These are phyloP conservation scores for Drosophila lacteicornis DNA, from an alignment of 1,140 invertebrate species.

Conservation along the genomic window DNA sequence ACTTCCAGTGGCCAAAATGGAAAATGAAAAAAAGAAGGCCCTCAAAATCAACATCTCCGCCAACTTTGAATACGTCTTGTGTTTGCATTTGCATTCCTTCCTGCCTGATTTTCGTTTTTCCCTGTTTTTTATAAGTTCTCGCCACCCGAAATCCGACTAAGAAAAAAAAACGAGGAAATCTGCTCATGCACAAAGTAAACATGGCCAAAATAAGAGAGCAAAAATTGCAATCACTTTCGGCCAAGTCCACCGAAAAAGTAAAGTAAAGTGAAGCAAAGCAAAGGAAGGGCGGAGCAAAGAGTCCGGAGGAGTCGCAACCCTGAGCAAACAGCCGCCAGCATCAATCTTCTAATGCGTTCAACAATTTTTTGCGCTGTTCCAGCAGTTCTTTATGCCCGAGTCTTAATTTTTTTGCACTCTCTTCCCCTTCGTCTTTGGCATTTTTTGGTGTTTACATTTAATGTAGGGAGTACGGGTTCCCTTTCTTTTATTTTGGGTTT, in stretches of 20 bases:
- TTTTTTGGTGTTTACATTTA: conserved; percentile 57
- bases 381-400: conserved; percentile 53
- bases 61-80: conserved; percentile 56
- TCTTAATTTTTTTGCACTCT: conserved; percentile 27
- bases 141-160: conserved; percentile 59
- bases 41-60: conserved; percentile 39
- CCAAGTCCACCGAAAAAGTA: conserved; percentile 28
- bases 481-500: conserved; percentile 6
- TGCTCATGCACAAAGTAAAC: conserved; percentile 75
- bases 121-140: conserved; percentile 37
- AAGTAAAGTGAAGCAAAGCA: background rate
- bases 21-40: conserved; percentile 33
- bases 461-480: conserved; percentile 43
- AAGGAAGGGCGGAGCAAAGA: background rate
- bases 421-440: conserved; percentile 3
- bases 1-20: conserved; percentile 48
- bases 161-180: conserved; percentile 50
- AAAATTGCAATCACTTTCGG: conserved; percentile 79
- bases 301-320: conserved; percentile 14
- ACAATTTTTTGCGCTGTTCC: conserved; percentile 73
- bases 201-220: conserved; percentile 67
- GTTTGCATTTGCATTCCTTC: conserved; percentile 66
- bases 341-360: conserved; percentile 83
- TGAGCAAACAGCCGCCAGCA: conserved; percentile 77
- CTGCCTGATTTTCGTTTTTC: conserved; percentile 29